Evolutionary conservation across 1,140 invertebrate genomes (phyloP).

Genomic region (Eurosta solidaginis): DNA sequence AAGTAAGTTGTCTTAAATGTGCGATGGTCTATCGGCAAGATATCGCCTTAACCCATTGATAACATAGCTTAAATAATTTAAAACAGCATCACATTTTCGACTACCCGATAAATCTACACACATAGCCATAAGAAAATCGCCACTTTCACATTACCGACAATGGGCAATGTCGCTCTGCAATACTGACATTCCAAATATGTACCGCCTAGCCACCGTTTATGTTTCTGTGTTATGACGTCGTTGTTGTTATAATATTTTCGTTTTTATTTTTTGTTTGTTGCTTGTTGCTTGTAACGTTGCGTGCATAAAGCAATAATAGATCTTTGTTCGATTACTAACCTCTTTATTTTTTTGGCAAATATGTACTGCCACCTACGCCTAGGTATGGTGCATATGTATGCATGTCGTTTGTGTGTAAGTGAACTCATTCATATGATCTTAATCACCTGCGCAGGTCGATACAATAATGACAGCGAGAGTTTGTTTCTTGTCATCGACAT

Average conservation of each 20-base stretch:
- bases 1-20: too few relatives aligned
- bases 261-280: too few relatives aligned
- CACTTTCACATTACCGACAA: conserved; percentile 21
- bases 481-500: background rate
- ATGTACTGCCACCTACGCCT: background rate
- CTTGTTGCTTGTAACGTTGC: too few relatives aligned
- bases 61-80: too few relatives aligned
- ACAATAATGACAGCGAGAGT: background rate
- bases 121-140: background rate
- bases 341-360: conserved; percentile 1
- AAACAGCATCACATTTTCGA: too few relatives aligned
- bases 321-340: background rate
- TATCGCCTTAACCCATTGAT: too few relatives aligned
- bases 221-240: background rate
- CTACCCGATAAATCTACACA: too few relatives aligned
- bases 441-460: background rate
- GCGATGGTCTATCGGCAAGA: too few relatives aligned
- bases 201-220: background rate
- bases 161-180: background rate
- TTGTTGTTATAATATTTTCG: background rate
- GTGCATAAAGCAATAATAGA: background rate
- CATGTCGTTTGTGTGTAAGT: background rate
- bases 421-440: background rate
- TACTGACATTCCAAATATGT: background rate
- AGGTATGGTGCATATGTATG: background rate